A percentile compares a stretch with the other conserved stretches of the same genome.
Conservation (phyloP, 2,797 vertebrate species). For the Microchirus variegatus region DNA sequence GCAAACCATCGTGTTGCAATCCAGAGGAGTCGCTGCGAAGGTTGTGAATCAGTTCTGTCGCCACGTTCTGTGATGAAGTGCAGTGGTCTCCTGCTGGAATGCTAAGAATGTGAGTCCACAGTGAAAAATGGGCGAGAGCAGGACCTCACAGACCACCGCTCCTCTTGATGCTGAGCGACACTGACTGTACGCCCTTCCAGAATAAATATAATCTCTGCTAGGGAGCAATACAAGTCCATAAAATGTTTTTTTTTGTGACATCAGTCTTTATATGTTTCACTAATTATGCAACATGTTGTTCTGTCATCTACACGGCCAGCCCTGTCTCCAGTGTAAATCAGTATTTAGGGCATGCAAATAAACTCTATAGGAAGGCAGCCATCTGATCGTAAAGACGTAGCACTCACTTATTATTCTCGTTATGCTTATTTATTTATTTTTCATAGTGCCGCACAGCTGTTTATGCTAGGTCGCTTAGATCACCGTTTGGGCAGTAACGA, state of each 20-base stretch:
- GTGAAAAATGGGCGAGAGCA: slow-evolving; percentile 32
- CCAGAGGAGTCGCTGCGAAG: not conserved
- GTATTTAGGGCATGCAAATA: slow-evolving; percentile 12
- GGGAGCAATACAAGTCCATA: not conserved
- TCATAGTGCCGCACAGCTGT: slow-evolving; percentile 52
- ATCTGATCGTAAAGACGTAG: slow-evolving; percentile 10
- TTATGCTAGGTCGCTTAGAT: slow-evolving; percentile 29
- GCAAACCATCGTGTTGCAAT: not conserved
- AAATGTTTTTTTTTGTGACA: no score
- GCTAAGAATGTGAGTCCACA: slow-evolving; percentile 58
- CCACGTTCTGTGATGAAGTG: slow-evolving; percentile 28
- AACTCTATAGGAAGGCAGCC: slow-evolving; percentile 7
- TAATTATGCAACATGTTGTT: slow-evolving; percentile 34
- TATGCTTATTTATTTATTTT: slow-evolving; percentile 22
- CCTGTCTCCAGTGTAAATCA: not conserved
- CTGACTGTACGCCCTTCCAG: slow-evolving; percentile 8
- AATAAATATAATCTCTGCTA: slow-evolving; percentile 1
- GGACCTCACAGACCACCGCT: slow-evolving; percentile 37
- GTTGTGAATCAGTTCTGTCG: slow-evolving; percentile 30
- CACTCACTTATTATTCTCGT: slow-evolving; percentile 27
- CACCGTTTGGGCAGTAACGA: slow-evolving; percentile 13
- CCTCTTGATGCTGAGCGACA: slow-evolving; percentile 37
- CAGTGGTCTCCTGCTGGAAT: slow-evolving; percentile 62
- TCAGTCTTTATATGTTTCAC: no score
- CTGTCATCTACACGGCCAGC: slow-evolving; percentile 29